Base-by-base conservation (phyloP, 2,113 vertebrate species). In the Oreochromis aureus region DNA sequence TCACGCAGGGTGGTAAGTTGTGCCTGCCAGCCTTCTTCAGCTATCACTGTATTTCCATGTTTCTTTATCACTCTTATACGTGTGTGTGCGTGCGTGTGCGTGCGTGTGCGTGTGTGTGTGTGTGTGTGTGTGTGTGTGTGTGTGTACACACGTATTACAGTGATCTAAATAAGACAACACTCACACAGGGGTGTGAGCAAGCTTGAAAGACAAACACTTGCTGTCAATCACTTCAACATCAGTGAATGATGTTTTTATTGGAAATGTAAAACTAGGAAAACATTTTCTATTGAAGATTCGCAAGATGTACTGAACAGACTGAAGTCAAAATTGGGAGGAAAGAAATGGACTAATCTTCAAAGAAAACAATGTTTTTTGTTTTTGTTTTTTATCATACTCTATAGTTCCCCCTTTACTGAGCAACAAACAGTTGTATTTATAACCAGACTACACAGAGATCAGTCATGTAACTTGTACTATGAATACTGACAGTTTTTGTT, bases 1-100 rank as follows among this genome's bases (percentile, higher is more conserved):
- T 96, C 97, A 3, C 97, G 98, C 91, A 97, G 97, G 94, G 53
- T 97, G 97, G 98, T 99, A 96, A 98, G 97, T 19, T 32, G 44
- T 46, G 39, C 6, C 78, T 15, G 16, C 58, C 6, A 18, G 36
- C 44, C 15, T 24, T 76, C 15, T 44, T 39, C 66, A 39, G 27
- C 48, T 54, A 24, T 9, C 46, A 34, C 6, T 24, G 4, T 78
- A 53, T 83, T 76, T 61, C 5, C 10, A 59, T 84, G 27, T 56
- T 59, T 22, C 22, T 76, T 3, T 27, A 8, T 41, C 48, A 7
- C n/a, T 81, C 34, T 78, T 9, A 9, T 73, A 5, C 44, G 0
- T 8, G 27, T n/a, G n/a, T 22, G 24, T 5, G 4, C 2, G n/a
- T 24, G 19, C 12, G 6, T 55, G 10, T 56, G 11, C 32, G 2